Percentiles rank a stretch among this genome's conserved stretches.
These are phyloP conservation scores for Dryococelus australis DNA, from an alignment of 2,888 invertebrate species.

Conservation along the genomic window DNA sequence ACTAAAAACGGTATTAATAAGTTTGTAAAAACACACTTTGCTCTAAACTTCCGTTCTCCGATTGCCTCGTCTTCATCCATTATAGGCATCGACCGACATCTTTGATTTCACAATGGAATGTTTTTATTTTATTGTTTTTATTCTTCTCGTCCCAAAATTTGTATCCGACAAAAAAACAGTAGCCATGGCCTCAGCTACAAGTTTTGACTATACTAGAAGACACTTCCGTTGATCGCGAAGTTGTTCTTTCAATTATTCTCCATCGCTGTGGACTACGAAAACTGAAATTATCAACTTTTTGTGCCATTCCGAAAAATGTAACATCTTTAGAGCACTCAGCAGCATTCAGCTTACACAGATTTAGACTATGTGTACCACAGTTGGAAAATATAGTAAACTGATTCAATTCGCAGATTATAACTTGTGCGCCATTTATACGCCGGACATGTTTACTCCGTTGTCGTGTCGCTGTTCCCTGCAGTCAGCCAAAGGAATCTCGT, in stretches of 20 bases:
- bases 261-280: background rate
- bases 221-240: too few species aligned
- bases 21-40: too few species aligned
- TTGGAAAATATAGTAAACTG: conserved; percentile 24
- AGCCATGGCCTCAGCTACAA: too few species aligned
- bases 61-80: too few species aligned
- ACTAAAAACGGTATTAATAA: too few species aligned
- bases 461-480: conserved; percentile 1
- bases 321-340: conserved; percentile 20
- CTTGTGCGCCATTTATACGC: background rate
- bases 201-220: too few species aligned
- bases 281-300: conserved; percentile 9
- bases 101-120: too few species aligned
- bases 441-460: background rate
- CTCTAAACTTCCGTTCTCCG: too few species aligned
- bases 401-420: conserved; percentile 17
- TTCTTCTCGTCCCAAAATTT: too few species aligned
- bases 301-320: conserved; percentile 26
- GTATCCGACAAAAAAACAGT: too few species aligned
- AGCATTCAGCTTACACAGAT: background rate
- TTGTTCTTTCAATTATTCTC: background rate
- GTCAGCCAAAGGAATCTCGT: background rate
- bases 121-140: too few species aligned
- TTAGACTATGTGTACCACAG: conserved; percentile 22
- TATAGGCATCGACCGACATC: too few species aligned